Evolutionary conservation across 2,113 vertebrate species (phyloP).

Genomic region (Cranoglanis bouderius): DNA sequence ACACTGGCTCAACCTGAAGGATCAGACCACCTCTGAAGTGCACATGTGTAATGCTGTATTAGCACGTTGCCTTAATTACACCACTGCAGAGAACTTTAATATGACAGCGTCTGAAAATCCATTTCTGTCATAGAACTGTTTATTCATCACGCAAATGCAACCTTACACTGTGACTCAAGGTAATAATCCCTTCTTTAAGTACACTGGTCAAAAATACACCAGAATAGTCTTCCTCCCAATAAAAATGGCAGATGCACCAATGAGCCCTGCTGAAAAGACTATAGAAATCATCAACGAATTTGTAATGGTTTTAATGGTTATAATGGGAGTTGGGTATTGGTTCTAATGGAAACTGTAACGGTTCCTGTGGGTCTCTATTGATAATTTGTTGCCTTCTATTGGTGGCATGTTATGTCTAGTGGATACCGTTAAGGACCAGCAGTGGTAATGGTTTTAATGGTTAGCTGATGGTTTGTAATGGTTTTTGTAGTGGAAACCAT

Average conservation of each 20-base stretch:
- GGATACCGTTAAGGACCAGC: too few relatives aligned
- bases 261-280: neutral
- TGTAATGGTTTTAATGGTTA: too few relatives aligned
- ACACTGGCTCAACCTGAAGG: slow-evolving; percentile 70
- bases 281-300: too few relatives aligned
- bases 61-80: slow-evolving; percentile 27
- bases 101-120: slow-evolving; percentile 14
- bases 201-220: neutral
- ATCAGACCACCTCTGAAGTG: slow-evolving; percentile 72
- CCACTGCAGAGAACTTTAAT: slow-evolving; percentile 34
- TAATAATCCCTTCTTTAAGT: neutral
- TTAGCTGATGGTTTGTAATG: too few relatives aligned
- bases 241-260: neutral
- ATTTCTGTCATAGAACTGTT: neutral
- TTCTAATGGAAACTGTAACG: too few relatives aligned
- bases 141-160: neutral
- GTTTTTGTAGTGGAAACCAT: too few relatives aligned
- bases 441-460: too few relatives aligned
- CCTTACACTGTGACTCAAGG: neutral
- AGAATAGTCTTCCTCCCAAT: neutral
- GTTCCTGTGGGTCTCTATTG: too few relatives aligned
- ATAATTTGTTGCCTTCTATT: too few relatives aligned
- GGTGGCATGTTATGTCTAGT: too few relatives aligned
- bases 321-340: too few relatives aligned
- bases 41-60: slow-evolving; percentile 48